These are phyloP conservation scores for Enteromius paludinosus DNA, from an alignment of 2,797 vertebrate genomes.

Conservation along the genomic window DNA sequence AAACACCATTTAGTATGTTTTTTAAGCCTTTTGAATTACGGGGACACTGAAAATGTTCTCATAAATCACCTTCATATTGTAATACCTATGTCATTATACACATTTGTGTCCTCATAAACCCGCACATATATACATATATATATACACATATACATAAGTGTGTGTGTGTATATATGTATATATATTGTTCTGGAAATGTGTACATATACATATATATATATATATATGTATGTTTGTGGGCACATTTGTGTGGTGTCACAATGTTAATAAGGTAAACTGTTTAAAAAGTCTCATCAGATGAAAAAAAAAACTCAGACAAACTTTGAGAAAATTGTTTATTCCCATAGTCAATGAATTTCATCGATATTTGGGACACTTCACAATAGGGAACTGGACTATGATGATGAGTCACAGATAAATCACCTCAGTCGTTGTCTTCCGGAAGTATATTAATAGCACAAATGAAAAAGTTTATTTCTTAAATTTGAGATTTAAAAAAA, in stretches of 20 bases:
- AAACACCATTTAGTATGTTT: too few species aligned
- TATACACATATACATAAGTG: too few species aligned
- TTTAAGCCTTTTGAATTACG: too few species aligned
- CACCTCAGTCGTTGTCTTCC: not conserved
- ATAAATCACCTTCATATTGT: too few species aligned
- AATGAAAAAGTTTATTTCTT: not conserved
- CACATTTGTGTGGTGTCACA: not conserved
- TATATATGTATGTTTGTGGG: too few species aligned
- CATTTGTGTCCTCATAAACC: too few species aligned
- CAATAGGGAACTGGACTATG: slow-evolving; percentile 43
- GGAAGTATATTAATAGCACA: slow-evolving; percentile 1
- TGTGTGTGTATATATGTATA: too few species aligned
- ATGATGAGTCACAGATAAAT: slow-evolving; percentile 14
- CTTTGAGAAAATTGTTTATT: slow-evolving; percentile 46
- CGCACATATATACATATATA: too few species aligned
- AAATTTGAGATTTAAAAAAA: not conserved
- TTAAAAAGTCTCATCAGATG: not conserved
- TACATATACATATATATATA: too few species aligned
- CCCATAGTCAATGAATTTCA: slow-evolving; percentile 62
- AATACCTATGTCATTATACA: too few species aligned
- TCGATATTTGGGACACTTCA: slow-evolving; percentile 49
- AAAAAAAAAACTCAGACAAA: not conserved
- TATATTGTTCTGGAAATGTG: too few species aligned
- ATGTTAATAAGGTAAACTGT: not conserved
- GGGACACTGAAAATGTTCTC: too few species aligned